These are phyloP conservation scores for Palythoa heliodiscus DNA, from an alignment of 92 coral and sea anemone species.

Conservation along the genomic window DNA sequence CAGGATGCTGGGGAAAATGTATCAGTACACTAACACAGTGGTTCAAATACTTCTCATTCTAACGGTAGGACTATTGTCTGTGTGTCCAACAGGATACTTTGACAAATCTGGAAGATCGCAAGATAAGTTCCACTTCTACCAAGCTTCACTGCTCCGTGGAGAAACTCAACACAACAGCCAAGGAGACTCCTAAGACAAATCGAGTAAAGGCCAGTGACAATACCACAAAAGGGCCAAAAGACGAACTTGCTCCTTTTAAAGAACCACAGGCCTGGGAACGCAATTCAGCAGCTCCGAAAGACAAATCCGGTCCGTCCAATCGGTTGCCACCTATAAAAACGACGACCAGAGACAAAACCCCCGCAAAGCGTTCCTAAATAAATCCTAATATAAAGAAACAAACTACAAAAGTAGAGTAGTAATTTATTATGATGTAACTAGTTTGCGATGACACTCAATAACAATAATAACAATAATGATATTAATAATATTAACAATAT, in stretches of 20 bases:
- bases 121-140: not conserved
- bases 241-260: slow-evolving; percentile 14
- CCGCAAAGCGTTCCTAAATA: not conserved
- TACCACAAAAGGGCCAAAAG: not conserved
- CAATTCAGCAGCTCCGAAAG: not conserved
- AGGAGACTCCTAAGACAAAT: slow-evolving; percentile 25
- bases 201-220: not conserved
- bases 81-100: slow-evolving; percentile 1
- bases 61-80: not conserved
- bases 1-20: not conserved
- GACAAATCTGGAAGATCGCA: slow-evolving; percentile 15
- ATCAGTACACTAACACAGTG: not conserved
- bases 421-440: not conserved
- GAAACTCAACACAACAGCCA: slow-evolving; percentile 1
- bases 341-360: not conserved
- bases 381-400: not conserved
- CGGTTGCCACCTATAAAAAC: not conserved
- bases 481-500: too few species aligned
- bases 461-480: too few species aligned
- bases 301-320: not conserved
- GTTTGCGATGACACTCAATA: not conserved
- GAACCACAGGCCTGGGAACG: slow-evolving; percentile 34
- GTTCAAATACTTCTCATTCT: not conserved
- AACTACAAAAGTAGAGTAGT: not conserved
- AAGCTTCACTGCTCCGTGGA: slow-evolving; percentile 9